Conservation (phyloP, 2,888 invertebrate genomes). For the Trichacis sp. region DNA sequence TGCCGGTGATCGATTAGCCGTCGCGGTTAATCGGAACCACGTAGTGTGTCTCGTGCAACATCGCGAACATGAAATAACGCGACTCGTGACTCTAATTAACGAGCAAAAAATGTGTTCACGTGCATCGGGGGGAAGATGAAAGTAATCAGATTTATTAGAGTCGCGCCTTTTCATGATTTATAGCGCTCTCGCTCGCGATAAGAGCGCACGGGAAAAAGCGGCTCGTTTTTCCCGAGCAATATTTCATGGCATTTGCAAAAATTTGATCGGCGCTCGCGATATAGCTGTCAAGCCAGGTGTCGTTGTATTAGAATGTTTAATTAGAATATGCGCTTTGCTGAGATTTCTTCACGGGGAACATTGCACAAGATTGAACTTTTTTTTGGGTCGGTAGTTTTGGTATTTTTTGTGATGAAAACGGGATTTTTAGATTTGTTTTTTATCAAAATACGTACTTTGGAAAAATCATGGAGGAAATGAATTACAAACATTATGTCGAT, state of each 20-base stretch:
- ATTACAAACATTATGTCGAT: too few relatives aligned
- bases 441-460: too few relatives aligned
- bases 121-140: constrained; percentile 37
- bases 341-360: too few relatives aligned
- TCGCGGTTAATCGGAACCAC: constrained; percentile 38
- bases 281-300: constrained; percentile 4
- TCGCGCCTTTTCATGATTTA: constrained; percentile 43
- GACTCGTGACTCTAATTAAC: constrained; percentile 49
- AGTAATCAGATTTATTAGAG: constrained; percentile 54
- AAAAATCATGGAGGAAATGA: too few relatives aligned
- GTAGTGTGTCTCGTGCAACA: constrained; percentile 38
- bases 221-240: constrained; percentile 21
- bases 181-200: constrained; percentile 30
- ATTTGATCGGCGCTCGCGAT: constrained; percentile 24
- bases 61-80: constrained; percentile 37
- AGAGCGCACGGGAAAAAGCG: constrained; percentile 7
- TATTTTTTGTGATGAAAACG: too few relatives aligned
- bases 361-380: too few relatives aligned
- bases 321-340: constrained; percentile 7
- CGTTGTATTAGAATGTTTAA: constrained; percentile 16
- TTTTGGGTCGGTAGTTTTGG: too few relatives aligned
- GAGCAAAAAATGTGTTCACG: constrained; percentile 45
- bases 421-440: too few relatives aligned
- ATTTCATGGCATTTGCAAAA: constrained; percentile 35
- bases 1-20: constrained; percentile 49